Base-by-base conservation (phyloP, 2,797 vertebrate species). In the Allobates femoralis region DNA sequence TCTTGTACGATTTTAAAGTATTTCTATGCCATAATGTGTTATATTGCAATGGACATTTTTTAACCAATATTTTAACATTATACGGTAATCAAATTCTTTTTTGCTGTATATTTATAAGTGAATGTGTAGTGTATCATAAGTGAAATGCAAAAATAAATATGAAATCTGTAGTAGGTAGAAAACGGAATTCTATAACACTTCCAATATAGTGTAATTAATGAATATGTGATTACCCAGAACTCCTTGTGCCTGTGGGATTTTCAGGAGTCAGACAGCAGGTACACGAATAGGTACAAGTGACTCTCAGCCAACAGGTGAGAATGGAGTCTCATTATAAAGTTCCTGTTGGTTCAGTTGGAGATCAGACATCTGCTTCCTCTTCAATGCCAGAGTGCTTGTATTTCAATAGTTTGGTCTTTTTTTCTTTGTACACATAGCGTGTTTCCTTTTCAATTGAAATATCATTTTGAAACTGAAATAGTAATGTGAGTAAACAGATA, bases 381-480 rank as follows among this genome's bases (percentile, higher is more conserved):
- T 81, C 79, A 28, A 21, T 74, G 80, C 75, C 73, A 83, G 60
- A 66, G 84, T 83, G 56, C 83, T 85, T 79, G 56, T 56, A 86
- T 71, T 80, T 79, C 80, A 82, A 84, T 75, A 50, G 76, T 66
- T 81, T 84, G 56, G 28, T 56, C 51, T 77, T 88, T 50, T 85
- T 60, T 85, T 77, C 69, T 88, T 55, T 88, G 77, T 85, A 80
- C 71, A 85, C 83, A 88, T 81, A 85, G 87, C 87, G 83, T 88
- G 83, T 84, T 89, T 89, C 88, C 86, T 88, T 89, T 90, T 91
- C 90, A 90, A 92, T 91, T 89, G 90, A 92, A 93, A 89, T 81
- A 71, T 80, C 56, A 86, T 89, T 91, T 92, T 90, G 91, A 89
- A 93, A 93, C 90, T 46, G 79, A 89, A 93, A 91, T 89, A 90